These are phyloP conservation scores for Leptura quadrifasciata DNA, from an alignment of 2,888 invertebrate species.

Conservation along the genomic window DNA sequence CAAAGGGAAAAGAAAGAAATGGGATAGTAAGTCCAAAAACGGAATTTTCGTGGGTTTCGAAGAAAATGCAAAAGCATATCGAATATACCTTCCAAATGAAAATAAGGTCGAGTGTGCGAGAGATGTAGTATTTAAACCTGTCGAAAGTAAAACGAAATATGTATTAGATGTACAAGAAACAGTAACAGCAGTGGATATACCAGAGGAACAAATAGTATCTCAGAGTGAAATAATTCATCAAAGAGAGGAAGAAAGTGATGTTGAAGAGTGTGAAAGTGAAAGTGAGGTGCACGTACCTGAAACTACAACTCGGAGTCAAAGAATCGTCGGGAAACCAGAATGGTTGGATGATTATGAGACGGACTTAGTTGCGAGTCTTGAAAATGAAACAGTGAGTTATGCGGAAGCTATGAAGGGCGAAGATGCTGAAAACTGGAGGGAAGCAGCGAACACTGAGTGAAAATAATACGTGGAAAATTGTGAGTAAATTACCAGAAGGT, in stretches of 20 bases:
- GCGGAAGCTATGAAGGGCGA: not conserved
- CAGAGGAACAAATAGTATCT: too few relatives aligned
- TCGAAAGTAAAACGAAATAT: too few relatives aligned
- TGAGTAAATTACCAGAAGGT: not conserved
- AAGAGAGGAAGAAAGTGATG: too few relatives aligned
- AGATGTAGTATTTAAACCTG: not conserved
- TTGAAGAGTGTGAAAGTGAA: too few relatives aligned
- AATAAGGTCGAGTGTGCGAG: not conserved
- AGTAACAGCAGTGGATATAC: not conserved
- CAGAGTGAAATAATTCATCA: too few relatives aligned
- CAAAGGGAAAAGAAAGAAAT: too few relatives aligned
- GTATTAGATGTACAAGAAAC: not conserved
- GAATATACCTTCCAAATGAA: too few relatives aligned
- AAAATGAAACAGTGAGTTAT: not conserved
- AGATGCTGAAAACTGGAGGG: not conserved
- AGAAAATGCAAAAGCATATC: not conserved
- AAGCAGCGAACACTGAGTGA: not conserved
- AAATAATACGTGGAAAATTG: not conserved
- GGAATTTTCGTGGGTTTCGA: conserved; percentile 5
- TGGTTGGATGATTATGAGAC: not conserved
- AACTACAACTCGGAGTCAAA: too few relatives aligned
- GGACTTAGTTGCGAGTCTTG: not conserved
- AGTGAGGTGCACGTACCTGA: too few relatives aligned
- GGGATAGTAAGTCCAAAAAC: not conserved
- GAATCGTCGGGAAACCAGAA: too few relatives aligned